Conservation (phyloP, 2,888 invertebrate species). For the Macaria liturata region DNA sequence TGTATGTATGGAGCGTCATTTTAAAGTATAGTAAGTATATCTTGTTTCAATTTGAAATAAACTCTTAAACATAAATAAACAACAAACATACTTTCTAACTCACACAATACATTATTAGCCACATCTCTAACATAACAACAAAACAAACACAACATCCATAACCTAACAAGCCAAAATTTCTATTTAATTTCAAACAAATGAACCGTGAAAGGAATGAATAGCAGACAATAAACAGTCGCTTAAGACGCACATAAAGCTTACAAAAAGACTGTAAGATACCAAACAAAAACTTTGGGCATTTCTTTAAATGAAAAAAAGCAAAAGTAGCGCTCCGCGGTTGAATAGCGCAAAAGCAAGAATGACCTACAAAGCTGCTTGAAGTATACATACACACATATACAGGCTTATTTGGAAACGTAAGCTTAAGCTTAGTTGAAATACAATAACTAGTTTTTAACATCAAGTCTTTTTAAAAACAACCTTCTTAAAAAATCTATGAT, state of each 20-base stretch:
- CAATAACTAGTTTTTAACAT: too few species aligned
- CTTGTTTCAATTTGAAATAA: too few species aligned
- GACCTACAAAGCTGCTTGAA: slow-evolving; percentile 47
- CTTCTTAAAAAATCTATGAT: too few species aligned
- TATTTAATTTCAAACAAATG: slow-evolving; percentile 11
- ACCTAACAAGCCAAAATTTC: slow-evolving; percentile 5
- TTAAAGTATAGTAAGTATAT: too few species aligned
- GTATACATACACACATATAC: background rate
- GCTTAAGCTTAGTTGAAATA: too few species aligned
- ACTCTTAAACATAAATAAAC: too few species aligned
- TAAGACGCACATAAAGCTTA: slow-evolving; percentile 1
- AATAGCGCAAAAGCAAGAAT: slow-evolving; percentile 24
- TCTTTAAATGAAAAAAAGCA: slow-evolving; percentile 27
- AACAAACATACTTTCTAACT: too few species aligned
- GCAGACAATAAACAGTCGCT: slow-evolving; percentile 12
- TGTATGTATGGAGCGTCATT: too few species aligned
- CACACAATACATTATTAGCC: too few species aligned
- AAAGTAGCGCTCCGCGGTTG: slow-evolving; percentile 23
- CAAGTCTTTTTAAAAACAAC: too few species aligned
- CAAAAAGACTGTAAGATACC: slow-evolving; percentile 11
- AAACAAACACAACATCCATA: slow-evolving; percentile 4
- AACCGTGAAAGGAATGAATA: slow-evolving; percentile 6
- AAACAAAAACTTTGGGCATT: slow-evolving; percentile 22
- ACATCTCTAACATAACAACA: background rate
- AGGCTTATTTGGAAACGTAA: too few species aligned